Percentiles rank a stretch among this genome's conserved stretches.
Evolutionary conservation across 2,888 invertebrate species (phyloP).

Genomic region (Phengaris arion): DNA sequence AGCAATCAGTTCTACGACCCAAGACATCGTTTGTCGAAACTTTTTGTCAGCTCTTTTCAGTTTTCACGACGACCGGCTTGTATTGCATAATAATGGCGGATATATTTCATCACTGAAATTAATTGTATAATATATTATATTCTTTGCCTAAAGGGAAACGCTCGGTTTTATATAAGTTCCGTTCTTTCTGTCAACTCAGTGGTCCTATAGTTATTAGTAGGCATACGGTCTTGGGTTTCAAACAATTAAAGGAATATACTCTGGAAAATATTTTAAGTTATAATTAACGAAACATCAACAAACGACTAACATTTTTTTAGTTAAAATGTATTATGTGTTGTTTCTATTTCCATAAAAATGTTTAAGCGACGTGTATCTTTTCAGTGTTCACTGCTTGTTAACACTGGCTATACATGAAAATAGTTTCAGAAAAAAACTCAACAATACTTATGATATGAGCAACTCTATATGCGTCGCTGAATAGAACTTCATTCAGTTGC

Average conservation of each 20-base stretch:
- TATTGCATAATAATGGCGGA: slow-evolving; percentile 17
- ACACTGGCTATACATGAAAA: not conserved
- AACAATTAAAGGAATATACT: too few relatives aligned
- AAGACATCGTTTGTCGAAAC: slow-evolving; percentile 9
- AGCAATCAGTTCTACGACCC: slow-evolving; percentile 5
- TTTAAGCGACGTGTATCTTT: not conserved
- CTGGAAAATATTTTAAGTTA: too few relatives aligned
- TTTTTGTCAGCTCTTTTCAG: slow-evolving; percentile 13
- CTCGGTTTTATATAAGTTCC: not conserved
- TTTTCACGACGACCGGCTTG: slow-evolving; percentile 17
- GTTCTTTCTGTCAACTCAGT: not conserved
- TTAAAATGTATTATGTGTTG: too few relatives aligned
- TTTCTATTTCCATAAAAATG: too few relatives aligned
- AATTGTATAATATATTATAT: too few relatives aligned
- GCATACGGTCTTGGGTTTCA: too few relatives aligned
- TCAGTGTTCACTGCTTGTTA: not conserved
- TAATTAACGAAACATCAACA: too few relatives aligned
- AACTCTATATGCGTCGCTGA: not conserved
- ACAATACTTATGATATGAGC: not conserved
- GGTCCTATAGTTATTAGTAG: too few relatives aligned
- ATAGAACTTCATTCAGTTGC: not conserved
- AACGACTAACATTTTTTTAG: too few relatives aligned
- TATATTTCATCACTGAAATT: not conserved
- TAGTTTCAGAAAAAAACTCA: not conserved
- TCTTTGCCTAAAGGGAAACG: not conserved